phyloP scores from a whole-genome alignment of 2,113 vertebrate genomes.

The Entelurus aequoreus region DNA sequence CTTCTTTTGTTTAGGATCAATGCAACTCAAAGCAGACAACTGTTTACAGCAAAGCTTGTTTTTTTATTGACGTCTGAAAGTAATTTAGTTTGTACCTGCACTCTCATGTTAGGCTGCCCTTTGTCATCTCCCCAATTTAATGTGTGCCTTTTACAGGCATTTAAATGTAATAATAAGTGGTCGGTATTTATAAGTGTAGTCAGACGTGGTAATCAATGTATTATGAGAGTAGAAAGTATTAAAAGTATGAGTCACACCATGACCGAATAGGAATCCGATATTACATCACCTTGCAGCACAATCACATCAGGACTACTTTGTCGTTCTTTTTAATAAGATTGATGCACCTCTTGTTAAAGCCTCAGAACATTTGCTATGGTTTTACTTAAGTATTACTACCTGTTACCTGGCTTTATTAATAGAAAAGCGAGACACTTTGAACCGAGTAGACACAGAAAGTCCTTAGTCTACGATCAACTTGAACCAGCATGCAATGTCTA shows the following conservation, averaged over 20 bases:
- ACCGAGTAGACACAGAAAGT: too few relatives aligned
- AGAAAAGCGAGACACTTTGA: too few relatives aligned
- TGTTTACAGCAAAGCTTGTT: slow-evolving; percentile 24
- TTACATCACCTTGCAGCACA: background rate
- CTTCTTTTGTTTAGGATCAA: slow-evolving; percentile 47
- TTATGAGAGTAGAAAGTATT: slow-evolving; percentile 13
- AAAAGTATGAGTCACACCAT: slow-evolving; percentile 2
- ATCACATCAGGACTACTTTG: background rate
- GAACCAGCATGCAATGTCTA: too few relatives aligned
- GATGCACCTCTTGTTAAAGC: background rate
- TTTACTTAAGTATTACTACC: too few relatives aligned
- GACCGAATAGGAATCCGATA: slow-evolving; percentile 7
- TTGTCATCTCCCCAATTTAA: slow-evolving; percentile 25
- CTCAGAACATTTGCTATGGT: too few relatives aligned
- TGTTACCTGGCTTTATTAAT: too few relatives aligned
- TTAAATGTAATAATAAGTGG: slow-evolving; percentile 22
- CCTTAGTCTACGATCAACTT: too few relatives aligned
- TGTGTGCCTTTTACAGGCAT: slow-evolving; percentile 13
- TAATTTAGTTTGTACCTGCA: slow-evolving; percentile 25
- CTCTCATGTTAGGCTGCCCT: slow-evolving; percentile 6
- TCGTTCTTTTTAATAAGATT: background rate
- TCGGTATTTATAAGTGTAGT: slow-evolving; percentile 12
- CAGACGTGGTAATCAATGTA: slow-evolving; percentile 25
- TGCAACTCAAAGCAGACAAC: slow-evolving; percentile 32
- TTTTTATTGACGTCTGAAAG: slow-evolving; percentile 29